phyloP scores from a whole-genome alignment of 1,140 invertebrate species.

The Bacillus rossius region DNA sequence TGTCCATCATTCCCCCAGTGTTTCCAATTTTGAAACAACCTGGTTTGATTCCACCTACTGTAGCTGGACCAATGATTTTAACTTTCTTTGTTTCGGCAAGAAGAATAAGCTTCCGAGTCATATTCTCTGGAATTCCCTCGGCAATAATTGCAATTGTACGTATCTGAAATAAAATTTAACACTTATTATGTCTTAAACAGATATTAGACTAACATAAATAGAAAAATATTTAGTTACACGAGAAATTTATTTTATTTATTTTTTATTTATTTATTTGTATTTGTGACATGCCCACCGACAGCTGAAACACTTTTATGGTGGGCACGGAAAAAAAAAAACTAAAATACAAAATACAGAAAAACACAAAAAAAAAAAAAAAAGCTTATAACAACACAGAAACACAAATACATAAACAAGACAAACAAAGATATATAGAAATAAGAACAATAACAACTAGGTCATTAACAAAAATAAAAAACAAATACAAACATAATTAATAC shows the following conservation, averaged over 20 bases:
- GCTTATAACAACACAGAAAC: too few species aligned
- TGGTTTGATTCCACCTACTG: slow-evolving; percentile 96
- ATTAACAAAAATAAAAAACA: too few species aligned
- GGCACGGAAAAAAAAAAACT: not conserved
- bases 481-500: too few species aligned
- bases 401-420: too few species aligned
- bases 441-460: too few species aligned
- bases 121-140: slow-evolving; percentile 97
- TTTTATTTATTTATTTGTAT: too few species aligned
- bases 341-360: not conserved
- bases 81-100: slow-evolving; percentile 77
- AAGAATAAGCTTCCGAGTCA: slow-evolving; percentile 92
- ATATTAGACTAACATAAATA: not conserved
- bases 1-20: slow-evolving; percentile 99
- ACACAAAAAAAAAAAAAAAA: too few species aligned
- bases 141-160: slow-evolving; percentile 98
- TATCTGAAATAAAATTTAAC: slow-evolving; percentile 51
- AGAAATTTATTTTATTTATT: not conserved
- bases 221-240: not conserved
- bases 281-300: too few species aligned
- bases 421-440: too few species aligned
- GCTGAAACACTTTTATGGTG: too few species aligned
- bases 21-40: slow-evolving; percentile 99
- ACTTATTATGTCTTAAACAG: not conserved
- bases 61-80: slow-evolving; percentile 93